A percentile compares a stretch with the other conserved stretches of the same genome.
These are phyloP conservation scores for Pelobates fuscus DNA, from an alignment of 2,113 vertebrate genomes.

Conservation along the genomic window DNA sequence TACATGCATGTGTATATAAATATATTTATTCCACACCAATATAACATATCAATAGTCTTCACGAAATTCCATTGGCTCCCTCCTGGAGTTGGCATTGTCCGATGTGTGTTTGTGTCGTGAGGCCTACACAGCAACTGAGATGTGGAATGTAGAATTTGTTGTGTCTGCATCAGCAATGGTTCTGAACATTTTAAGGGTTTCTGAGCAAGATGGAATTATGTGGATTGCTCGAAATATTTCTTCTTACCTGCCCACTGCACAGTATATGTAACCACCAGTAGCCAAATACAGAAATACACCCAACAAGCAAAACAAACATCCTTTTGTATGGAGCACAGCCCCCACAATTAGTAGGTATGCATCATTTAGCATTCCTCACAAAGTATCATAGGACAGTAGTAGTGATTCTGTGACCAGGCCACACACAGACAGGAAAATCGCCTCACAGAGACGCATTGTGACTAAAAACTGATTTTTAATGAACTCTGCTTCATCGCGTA, in stretches of 20 bases:
- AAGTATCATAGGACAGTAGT: slow-evolving; percentile 23
- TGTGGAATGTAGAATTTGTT: no score
- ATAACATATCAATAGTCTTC: no score
- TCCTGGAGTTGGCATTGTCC: no score
- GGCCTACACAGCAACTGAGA: no score
- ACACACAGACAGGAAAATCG: slow-evolving; percentile 41
- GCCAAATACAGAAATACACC: slow-evolving; percentile 12
- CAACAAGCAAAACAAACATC: slow-evolving; percentile 26
- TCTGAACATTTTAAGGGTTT: no score
- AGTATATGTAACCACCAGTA: slow-evolving; percentile 19
- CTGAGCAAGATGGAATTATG: neutral
- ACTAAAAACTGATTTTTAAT: neutral
- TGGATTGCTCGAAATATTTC: slow-evolving; percentile 5
- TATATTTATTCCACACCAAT: no score
- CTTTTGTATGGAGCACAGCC: slow-evolving; percentile 15
- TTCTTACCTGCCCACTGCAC: slow-evolving; percentile 17
- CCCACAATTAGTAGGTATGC: slow-evolving; percentile 39
- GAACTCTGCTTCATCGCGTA: slow-evolving; percentile 15
- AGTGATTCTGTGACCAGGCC: slow-evolving; percentile 25
- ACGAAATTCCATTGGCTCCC: no score
- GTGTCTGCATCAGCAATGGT: no score
- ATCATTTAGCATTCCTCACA: slow-evolving; percentile 21
- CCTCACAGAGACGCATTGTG: slow-evolving; percentile 34
- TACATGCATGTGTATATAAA: no score
- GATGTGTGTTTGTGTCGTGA: no score